Evolutionary conservation across 2,797 vertebrate genomes (phyloP), one percentile per base, ranked within the genome.

Genomic region (Chrosomus eos): DNA sequence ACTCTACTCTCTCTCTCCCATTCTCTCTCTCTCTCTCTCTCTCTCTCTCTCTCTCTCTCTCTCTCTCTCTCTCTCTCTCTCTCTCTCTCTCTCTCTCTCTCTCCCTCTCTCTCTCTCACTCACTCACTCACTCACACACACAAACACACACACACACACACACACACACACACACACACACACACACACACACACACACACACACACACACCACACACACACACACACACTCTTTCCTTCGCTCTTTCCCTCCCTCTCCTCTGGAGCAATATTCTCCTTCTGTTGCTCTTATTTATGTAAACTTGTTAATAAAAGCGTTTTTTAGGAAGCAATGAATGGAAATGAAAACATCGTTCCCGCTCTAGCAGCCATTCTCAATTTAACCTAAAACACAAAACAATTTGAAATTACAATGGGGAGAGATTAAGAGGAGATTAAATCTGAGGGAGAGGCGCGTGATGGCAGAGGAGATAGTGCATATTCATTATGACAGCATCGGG

Each of bases 401-500:
- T 95, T 95, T 95, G 93, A 94, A 91, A 94, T 95, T 95, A 95
- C 95, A 94, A 94, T 93, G 89, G 92, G 84, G 88, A 90, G 92
- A 95, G 94, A 95, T 95, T 94, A 95, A 93, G 94, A 92, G 90
- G 92, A 94, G 94, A 95, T 95, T 94, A 95, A 93, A 93, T 81
- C 85, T 88, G 90, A 78, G 91, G 90, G 90, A 89, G 89, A 89
- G 40, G 86, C 87, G 91, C 90, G 92, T 90, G 80, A 87, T 90
- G 90, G 90, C 91, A 90, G 86, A 86, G 81, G 88, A 90, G 93
- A 94, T 93, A 92, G 93, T 91, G 91, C 89, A 89, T 90, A 87
- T 92, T 91, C 90, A 92, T 91, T 90, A 90, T 89, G 90, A 91
- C 88, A 91, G 90, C 81, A 86, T 86, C 89, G 88, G 80, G 86